A percentile compares a stretch with the other conserved stretches of the same genome.
These are phyloP conservation scores for Buathra laborator DNA, from an alignment of 2,888 invertebrate genomes.

Conservation along the genomic window DNA sequence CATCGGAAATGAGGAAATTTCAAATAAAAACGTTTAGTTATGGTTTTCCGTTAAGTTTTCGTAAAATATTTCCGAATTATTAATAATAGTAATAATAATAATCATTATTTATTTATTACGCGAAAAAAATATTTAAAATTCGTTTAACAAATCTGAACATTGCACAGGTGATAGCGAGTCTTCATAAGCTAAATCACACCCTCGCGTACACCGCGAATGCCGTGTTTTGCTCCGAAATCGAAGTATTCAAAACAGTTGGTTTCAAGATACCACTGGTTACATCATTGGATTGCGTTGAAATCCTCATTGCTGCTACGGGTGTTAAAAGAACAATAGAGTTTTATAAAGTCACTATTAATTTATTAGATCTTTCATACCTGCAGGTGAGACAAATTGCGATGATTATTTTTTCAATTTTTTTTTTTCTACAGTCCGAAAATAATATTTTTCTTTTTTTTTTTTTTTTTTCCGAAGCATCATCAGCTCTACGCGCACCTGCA, in stretches of 20 bases:
- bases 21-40: no score
- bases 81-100: background rate
- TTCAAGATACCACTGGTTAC: constrained; percentile 75
- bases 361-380: constrained; percentile 77
- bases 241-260: constrained; percentile 77
- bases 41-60: background rate
- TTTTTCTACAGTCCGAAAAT: background rate
- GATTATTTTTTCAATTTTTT: background rate
- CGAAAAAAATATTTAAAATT: constrained; percentile 7
- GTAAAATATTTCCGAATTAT: background rate
- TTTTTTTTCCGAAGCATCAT: constrained; percentile 64
- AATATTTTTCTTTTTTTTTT: background rate
- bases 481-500: constrained; percentile 69
- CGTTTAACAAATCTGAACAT: background rate
- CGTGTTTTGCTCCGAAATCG: constrained; percentile 76
- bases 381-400: constrained; percentile 71
- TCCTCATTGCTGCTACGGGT: constrained; percentile 72
- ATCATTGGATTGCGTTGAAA: constrained; percentile 74
- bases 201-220: constrained; percentile 71
- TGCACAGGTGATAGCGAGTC: constrained; percentile 75
- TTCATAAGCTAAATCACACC: constrained; percentile 73
- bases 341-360: constrained; percentile 65
- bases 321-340: constrained; percentile 68
- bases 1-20: background rate
- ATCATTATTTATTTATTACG: background rate